Evolutionary conservation across 2,113 vertebrate genomes (phyloP).

Genomic region (Mus pahari): DNA sequence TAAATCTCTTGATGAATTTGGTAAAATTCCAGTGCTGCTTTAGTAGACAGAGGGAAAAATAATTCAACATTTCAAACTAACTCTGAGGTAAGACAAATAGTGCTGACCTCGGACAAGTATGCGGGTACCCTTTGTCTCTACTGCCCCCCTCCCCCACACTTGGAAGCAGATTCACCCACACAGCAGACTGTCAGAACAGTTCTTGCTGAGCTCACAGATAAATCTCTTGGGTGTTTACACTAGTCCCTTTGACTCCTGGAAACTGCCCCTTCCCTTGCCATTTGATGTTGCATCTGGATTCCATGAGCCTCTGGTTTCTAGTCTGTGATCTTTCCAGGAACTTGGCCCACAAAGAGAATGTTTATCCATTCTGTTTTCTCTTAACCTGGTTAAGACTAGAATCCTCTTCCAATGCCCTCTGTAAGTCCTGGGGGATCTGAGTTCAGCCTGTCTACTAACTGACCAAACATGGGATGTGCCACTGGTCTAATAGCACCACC

Average conservation of each 20-base stretch:
- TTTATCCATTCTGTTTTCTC: neutral
- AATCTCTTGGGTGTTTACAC: neutral
- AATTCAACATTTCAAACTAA: neutral
- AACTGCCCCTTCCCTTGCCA: neutral
- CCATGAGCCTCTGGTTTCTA: neutral
- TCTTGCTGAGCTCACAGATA: neutral
- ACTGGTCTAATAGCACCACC: fast-evolving
- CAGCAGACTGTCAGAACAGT: neutral
- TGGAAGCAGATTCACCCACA: fast-evolving
- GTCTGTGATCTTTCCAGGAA: neutral
- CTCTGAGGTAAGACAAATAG: neutral
- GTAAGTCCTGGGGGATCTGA: neutral
- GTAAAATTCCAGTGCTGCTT: neutral
- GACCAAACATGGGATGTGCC: neutral
- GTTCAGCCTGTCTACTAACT: neutral
- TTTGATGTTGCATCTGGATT: neutral
- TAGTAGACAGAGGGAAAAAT: neutral
- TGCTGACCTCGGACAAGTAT: neutral
- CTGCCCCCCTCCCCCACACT: neutral
- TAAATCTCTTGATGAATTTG: neutral
- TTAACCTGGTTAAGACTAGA: neutral
- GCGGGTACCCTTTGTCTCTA: neutral
- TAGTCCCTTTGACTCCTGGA: neutral
- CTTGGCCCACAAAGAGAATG: neutral
- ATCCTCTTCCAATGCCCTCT: neutral